These are phyloP conservation scores for Karalla daura DNA, from an alignment of 2,797 vertebrate genomes.

Conservation along the genomic window DNA sequence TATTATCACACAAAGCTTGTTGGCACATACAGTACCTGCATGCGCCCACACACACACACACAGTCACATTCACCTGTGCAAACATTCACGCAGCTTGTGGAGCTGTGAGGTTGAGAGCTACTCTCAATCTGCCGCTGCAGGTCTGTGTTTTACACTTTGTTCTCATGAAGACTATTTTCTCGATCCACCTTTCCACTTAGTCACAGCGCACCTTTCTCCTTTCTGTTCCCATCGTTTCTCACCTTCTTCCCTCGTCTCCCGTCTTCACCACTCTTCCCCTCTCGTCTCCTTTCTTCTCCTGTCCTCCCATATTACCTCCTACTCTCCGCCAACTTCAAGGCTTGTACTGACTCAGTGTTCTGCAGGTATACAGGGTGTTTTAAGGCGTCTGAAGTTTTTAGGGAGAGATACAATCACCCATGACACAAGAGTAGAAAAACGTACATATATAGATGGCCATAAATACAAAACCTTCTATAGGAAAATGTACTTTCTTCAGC, in stretches of 20 bases:
- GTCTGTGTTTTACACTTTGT: constrained; percentile 65
- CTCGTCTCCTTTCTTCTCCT: constrained; percentile 50
- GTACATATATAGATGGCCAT: background rate
- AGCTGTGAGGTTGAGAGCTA: constrained; percentile 66
- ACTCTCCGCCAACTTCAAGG: constrained; percentile 52
- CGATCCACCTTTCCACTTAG: constrained; percentile 60
- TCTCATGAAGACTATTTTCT: constrained; percentile 48
- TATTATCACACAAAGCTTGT: constrained; percentile 45
- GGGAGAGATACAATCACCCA: constrained; percentile 10
- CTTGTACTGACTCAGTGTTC: constrained; percentile 59
- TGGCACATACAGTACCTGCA: constrained; percentile 30
- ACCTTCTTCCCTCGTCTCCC: constrained; percentile 47
- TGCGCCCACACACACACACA: constrained; percentile 36
- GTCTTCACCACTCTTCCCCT: constrained; percentile 46
- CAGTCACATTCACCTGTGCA: constrained; percentile 32
- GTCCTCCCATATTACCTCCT: constrained; percentile 54
- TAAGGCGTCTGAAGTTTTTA: constrained; percentile 28
- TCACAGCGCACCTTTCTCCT: constrained; percentile 42
- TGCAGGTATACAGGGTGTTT: constrained; percentile 40
- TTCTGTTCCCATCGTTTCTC: constrained; percentile 49
- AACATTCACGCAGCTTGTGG: constrained; percentile 39
- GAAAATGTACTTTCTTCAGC: too few species aligned
- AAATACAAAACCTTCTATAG: too few species aligned
- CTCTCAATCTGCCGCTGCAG: constrained; percentile 70
- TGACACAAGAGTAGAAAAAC: constrained; percentile 18